Conservation (phyloP, 2,888 invertebrate species). For the Philaethria dido region DNA sequence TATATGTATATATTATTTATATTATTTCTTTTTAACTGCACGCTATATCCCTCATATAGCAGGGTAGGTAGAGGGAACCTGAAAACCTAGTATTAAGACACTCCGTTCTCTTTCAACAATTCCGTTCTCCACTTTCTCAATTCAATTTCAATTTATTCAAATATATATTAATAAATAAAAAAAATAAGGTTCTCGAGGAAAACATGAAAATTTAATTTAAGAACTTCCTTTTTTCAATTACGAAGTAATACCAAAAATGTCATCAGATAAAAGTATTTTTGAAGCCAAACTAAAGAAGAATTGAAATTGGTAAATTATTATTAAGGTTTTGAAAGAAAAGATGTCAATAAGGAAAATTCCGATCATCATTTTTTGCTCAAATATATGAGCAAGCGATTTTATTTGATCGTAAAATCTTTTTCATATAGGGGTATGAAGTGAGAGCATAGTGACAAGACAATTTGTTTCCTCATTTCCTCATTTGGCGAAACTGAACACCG, state of each 20-base stretch:
- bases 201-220: not conserved
- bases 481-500: too few relatives aligned
- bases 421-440: too few relatives aligned
- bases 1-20: too few relatives aligned
- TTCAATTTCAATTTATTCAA: too few relatives aligned
- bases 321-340: not conserved
- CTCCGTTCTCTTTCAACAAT: too few relatives aligned
- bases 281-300: not conserved
- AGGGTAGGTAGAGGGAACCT: too few relatives aligned
- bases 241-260: not conserved
- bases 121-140: too few relatives aligned
- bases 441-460: too few relatives aligned
- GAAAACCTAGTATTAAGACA: too few relatives aligned
- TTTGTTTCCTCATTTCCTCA: too few relatives aligned
- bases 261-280: constrained; percentile 5
- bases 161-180: not conserved
- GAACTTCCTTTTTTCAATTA: not conserved
- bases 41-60: too few relatives aligned
- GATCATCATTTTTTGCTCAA: not conserved
- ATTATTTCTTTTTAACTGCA: too few relatives aligned
- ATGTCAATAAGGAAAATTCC: constrained; percentile 4
- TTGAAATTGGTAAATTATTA: constrained; percentile 1
- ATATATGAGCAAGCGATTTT: not conserved
- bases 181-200: not conserved
- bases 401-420: not conserved